Percentiles rank a stretch among this genome's conserved stretches.
Conservation (phyloP, 2,797 vertebrate genomes). For the Diceros bicornis region DNA sequence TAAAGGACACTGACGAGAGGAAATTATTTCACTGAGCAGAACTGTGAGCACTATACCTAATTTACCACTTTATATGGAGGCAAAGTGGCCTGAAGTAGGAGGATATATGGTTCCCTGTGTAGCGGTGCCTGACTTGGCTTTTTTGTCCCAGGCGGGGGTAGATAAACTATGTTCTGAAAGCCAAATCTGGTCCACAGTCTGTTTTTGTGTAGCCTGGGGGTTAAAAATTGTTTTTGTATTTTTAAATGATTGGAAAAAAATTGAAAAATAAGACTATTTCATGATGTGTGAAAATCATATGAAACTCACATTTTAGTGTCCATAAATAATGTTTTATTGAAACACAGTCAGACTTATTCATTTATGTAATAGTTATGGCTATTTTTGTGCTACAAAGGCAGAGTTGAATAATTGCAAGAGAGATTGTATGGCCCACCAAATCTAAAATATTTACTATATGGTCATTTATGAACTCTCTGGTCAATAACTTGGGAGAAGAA, state of each 20-base stretch:
- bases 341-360: background rate
- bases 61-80: background rate
- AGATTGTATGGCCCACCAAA: background rate
- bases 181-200: background rate
- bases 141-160: background rate
- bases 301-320: background rate
- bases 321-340: background rate
- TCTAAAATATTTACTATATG: background rate
- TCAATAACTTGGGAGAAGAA: background rate
- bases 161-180: background rate
- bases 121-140: background rate
- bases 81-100: background rate
- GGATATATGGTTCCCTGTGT: background rate
- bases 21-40: background rate
- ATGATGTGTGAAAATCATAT: background rate
- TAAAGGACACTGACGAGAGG: background rate
- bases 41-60: background rate
- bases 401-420: background rate
- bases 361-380: background rate
- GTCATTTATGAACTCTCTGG: background rate
- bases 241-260: background rate
- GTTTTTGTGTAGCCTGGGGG: background rate
- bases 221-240: background rate
- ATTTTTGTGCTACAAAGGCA: background rate
- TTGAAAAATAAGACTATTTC: background rate